Base-by-base conservation (phyloP, 2,113 vertebrate species). In the Callipepla californica region DNA sequence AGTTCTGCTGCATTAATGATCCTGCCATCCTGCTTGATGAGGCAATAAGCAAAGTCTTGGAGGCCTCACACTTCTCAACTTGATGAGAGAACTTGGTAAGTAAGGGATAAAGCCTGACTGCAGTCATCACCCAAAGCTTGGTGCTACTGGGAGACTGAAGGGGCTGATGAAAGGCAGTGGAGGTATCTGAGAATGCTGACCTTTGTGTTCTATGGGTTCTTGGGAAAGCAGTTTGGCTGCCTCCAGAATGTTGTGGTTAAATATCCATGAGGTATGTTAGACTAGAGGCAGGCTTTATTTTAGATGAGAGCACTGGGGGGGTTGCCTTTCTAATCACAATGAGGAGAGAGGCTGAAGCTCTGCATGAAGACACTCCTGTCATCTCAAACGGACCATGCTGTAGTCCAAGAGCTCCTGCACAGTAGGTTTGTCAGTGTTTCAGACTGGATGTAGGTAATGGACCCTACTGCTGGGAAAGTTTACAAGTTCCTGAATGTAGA, bases 1-100 rank as follows among this genome's bases (percentile, higher is more conserved):
- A 90, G 90, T 92, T 88, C 86, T 95, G 77, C 69, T 68, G 62
- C 92, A 85, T 96, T 90, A 93, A 93, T 96, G 93, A 95, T 87
- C 70, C 55, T 94, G 86, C 58, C 80, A 68, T 89, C 70, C 75
- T 81, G 89, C 83, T 93, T 95, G 95, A 96, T 76, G 91, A 94
- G 84, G 94, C 93, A 84, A 70, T 95, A 88, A 90, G 45, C 30
- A 44, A 85, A 79, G 89, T 82, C 80, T 78, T 84, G 61, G 63
- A 80, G 80, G 91, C 63, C 74, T 82, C 80, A 63, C 0, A 1
- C 89, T 87, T 94, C 68, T 42, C 48, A 45, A 84, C 86, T 53
- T 2, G 17, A 7, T 1, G 28, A 79, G 58, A 76, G 62, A 93
- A n/a, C 25, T 2, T 25, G 9, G 28, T 72, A 90, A 74, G 78